Evolutionary conservation across 2,113 vertebrate genomes (phyloP), one percentile per base, ranked within the genome.

Genomic region (Bos javanicus): DNA sequence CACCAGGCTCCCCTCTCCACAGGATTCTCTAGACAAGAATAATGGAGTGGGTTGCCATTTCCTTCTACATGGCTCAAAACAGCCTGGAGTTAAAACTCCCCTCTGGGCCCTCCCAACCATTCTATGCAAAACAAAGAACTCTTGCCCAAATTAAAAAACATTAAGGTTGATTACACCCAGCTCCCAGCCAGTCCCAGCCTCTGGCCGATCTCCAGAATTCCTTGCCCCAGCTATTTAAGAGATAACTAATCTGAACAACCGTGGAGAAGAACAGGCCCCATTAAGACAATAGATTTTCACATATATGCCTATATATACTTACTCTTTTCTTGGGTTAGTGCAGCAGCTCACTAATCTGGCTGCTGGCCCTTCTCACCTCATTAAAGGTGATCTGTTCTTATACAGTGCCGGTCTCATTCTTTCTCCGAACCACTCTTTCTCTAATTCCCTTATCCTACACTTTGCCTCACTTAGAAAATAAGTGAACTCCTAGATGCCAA

Each of bases 391-490:
- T 71, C 67, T 71, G 19, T 39, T 71, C n/a, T 12, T 71, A 2
- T 71, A 36, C 23, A 71, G 10, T 71, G 19, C 10, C 0, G 5
- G n/a, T 39, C n/a, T 71, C 0, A 0, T 71, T 39, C 67, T 71
- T 71, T 23, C n/a, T 71, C 67, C 2, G 1, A 71, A 71, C 5
- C 2, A 1, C 19, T 71, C 64, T 71, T 23, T 39, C 67, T 71
- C 19, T 23, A 71, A 39, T 23, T 39, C 67, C 67, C 19, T 71
- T 23, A 71, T 71, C 19, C n/a, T 71, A 6, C 10, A 23, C 67
- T 64, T 92, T 43, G 23, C 59, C 23, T 6, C 19, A 10, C 64
- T 86, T 62, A 59, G 56, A 91, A 56, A 33, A 15, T 91, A 52
- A 74, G 19, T 39, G 48, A 83, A 8, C 83, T n/a, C 7, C 16